A percentile compares a stretch with the other conserved stretches of the same genome.
phyloP scores from a whole-genome alignment of 2,888 invertebrate genomes.

The Tinea semifulvella region DNA sequence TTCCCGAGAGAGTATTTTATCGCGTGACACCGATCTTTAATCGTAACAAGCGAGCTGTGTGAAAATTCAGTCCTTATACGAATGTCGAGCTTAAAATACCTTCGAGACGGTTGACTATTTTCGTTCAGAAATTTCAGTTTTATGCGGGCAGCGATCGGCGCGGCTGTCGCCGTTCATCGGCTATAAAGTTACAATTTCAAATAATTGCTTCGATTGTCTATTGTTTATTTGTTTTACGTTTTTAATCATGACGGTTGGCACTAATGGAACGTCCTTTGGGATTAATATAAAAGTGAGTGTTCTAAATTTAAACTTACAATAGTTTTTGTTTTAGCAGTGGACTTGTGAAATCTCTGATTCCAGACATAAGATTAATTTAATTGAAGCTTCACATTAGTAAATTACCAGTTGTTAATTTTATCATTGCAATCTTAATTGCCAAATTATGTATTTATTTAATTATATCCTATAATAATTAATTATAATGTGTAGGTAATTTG shows the following conservation, averaged over 20 bases:
- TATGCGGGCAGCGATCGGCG: conserved; percentile 43
- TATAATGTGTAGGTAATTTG: too few species aligned
- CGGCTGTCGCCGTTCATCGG: conserved; percentile 34
- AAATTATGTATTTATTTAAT: too few species aligned
- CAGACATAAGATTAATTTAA: too few species aligned
- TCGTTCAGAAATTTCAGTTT: conserved; percentile 57
- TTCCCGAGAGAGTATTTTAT: conserved; percentile 18
- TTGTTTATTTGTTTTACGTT: conserved; percentile 6
- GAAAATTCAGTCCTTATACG: conserved; percentile 27
- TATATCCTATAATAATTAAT: too few species aligned
- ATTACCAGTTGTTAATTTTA: too few species aligned
- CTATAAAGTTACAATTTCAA: neutral
- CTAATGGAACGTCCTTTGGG: conserved; percentile 39
- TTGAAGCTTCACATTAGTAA: too few species aligned
- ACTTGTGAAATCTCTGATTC: neutral
- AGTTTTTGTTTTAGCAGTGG: neutral
- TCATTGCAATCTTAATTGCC: too few species aligned
- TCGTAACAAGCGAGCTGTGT: conserved; percentile 33
- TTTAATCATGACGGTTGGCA: conserved; percentile 40
- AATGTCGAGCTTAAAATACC: conserved; percentile 37
- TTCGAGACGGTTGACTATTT: conserved; percentile 42
- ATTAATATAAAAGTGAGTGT: conserved; percentile 56
- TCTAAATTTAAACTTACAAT: conserved; percentile 7
- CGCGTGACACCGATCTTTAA: conserved; percentile 24
- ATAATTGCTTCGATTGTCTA: too few species aligned